These are phyloP conservation scores for Allophyes oxyacanthae DNA, from an alignment of 2,888 invertebrate genomes.

Conservation along the genomic window DNA sequence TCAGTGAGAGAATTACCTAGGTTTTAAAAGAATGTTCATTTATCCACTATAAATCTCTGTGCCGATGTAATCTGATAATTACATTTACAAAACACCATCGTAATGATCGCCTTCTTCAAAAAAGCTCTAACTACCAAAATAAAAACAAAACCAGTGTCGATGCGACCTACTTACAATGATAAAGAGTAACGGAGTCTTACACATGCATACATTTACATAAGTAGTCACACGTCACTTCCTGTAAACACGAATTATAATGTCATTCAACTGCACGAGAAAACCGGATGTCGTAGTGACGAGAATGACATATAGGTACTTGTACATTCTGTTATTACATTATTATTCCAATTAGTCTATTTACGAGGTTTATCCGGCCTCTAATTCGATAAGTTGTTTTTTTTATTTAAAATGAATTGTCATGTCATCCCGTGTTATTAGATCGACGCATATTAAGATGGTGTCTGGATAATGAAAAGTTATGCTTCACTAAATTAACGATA, in stretches of 20 bases:
- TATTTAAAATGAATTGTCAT: constrained; percentile 25
- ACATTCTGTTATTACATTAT: constrained; percentile 30
- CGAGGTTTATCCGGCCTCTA: constrained; percentile 38
- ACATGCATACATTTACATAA: constrained; percentile 28
- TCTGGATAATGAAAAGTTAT: too few species aligned
- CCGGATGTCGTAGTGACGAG: constrained; percentile 44
- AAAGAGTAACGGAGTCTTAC: constrained; percentile 48
- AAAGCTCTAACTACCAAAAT: too few species aligned
- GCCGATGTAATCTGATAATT: too few species aligned
- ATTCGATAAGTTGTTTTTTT: constrained; percentile 27
- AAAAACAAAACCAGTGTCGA: too few species aligned
- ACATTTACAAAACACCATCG: too few species aligned
- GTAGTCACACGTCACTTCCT: constrained; percentile 51
- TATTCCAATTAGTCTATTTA: constrained; percentile 47
- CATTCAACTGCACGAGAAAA: constrained; percentile 47
- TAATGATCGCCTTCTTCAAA: too few species aligned
- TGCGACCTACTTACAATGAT: constrained; percentile 44
- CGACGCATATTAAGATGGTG: constrained; percentile 5
- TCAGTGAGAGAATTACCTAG: too few species aligned
- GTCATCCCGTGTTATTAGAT: constrained; percentile 36
- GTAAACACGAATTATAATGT: constrained; percentile 55
- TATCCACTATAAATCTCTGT: too few species aligned
- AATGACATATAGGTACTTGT: constrained; percentile 6
- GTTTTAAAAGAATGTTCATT: too few species aligned
- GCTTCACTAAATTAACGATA: too few species aligned